Conservation (phyloP, 1,140 invertebrate genomes). For the Pararge aegeria region DNA sequence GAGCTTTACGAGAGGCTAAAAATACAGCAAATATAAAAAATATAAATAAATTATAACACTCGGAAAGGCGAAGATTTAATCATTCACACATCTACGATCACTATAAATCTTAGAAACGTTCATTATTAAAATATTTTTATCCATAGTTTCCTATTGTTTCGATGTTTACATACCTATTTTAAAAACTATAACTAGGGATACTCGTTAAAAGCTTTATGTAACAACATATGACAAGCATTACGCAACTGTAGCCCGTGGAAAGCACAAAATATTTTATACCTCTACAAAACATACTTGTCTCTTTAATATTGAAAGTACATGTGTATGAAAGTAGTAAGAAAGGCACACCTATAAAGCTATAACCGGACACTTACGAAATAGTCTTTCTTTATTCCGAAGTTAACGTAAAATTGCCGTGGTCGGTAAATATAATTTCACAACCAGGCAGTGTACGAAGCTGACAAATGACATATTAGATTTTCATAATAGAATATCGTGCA, state of each 20-base stretch:
- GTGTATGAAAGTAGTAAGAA: slow-evolving; percentile 15
- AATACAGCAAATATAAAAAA: too few species aligned
- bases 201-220: slow-evolving; percentile 12
- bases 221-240: slow-evolving; percentile 7
- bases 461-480: slow-evolving; percentile 12
- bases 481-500: background rate
- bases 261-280: background rate
- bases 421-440: slow-evolving; percentile 19
- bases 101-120: too few species aligned
- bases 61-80: too few species aligned
- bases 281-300: slow-evolving; percentile 5
- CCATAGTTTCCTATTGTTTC: too few species aligned
- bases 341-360: background rate
- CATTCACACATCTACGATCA: too few species aligned
- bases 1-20: too few species aligned
- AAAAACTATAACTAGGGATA: too few species aligned
- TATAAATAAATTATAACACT: too few species aligned
- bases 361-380: slow-evolving; percentile 18
- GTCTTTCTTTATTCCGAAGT: slow-evolving; percentile 17
- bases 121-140: too few species aligned
- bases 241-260: slow-evolving; percentile 9
- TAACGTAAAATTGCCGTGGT: slow-evolving; percentile 3
- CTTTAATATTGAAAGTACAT: background rate
- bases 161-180: too few species aligned
- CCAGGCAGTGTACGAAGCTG: background rate